Evolutionary conservation across 2,797 vertebrate genomes (phyloP).

Genomic region (Tragelaphus oryx): DNA sequence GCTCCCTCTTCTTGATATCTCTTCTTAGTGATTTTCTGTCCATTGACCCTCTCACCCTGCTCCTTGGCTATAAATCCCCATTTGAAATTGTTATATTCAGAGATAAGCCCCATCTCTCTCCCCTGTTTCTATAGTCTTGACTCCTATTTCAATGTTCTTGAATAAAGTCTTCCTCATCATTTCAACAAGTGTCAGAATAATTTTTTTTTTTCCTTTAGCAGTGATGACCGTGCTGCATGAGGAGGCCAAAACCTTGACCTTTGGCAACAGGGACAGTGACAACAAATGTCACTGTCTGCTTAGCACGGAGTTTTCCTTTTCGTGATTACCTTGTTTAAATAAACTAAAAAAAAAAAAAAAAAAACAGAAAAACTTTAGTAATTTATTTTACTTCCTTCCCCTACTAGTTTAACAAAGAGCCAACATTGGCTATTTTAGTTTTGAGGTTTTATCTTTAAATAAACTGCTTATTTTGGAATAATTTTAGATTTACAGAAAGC

Average conservation of each 20-base stretch:
- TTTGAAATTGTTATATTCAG: background rate
- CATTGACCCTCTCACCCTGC: background rate
- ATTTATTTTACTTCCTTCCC: background rate
- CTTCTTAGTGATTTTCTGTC: background rate
- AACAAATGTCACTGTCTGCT: background rate
- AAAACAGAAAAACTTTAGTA: background rate
- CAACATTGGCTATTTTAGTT: background rate
- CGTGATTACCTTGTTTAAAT: background rate
- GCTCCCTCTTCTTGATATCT: background rate
- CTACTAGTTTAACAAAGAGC: background rate
- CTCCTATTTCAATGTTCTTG: background rate
- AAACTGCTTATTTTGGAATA: slow-evolving; percentile 36
- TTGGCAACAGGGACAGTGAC: background rate
- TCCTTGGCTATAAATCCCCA: background rate
- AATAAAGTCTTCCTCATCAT: background rate
- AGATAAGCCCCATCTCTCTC: background rate
- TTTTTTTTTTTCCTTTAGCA: background rate
- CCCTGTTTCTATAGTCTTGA: background rate
- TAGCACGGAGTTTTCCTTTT: background rate
- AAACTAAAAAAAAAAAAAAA: background rate
- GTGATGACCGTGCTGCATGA: background rate
- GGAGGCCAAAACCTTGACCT: background rate
- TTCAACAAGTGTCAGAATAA: background rate
- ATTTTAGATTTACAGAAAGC: slow-evolving; percentile 14
- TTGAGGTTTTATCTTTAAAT: slow-evolving; percentile 28